These are phyloP conservation scores for Antennarius maculatus DNA, from an alignment of 2,797 vertebrate species.

Conservation along the genomic window DNA sequence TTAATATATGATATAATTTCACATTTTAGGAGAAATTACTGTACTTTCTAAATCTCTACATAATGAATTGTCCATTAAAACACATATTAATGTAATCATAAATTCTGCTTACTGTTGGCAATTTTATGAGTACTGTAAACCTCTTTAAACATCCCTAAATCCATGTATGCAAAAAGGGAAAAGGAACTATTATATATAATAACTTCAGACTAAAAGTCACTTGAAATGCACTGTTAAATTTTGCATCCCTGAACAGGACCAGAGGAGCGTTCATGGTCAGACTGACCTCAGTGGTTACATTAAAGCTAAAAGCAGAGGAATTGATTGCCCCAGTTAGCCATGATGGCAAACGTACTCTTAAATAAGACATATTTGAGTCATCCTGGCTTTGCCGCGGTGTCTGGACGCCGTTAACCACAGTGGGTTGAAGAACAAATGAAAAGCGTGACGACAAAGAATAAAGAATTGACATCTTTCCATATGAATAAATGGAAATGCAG, in stretches of 20 bases:
- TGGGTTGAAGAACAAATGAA: background rate
- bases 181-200: too few relatives aligned
- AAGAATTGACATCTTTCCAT: background rate
- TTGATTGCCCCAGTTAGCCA: background rate
- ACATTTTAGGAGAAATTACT: too few relatives aligned
- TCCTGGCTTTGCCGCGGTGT: background rate
- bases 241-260: background rate
- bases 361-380: background rate
- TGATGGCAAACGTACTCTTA: background rate
- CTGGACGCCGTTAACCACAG: background rate
- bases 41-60: too few relatives aligned
- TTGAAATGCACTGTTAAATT: background rate
- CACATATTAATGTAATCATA: too few relatives aligned
- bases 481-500: background rate
- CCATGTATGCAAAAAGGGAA: background rate
- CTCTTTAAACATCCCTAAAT: too few relatives aligned
- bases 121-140: too few relatives aligned
- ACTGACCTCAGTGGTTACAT: background rate
- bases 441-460: background rate
- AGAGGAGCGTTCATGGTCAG: background rate
- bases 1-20: too few relatives aligned
- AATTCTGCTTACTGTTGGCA: too few relatives aligned
- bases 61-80: too few relatives aligned
- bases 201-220: background rate
- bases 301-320: background rate